Evolutionary conservation across 2,888 invertebrate species (phyloP), one percentile per base, ranked within the genome.

Genomic region (Agrilus mali): DNA sequence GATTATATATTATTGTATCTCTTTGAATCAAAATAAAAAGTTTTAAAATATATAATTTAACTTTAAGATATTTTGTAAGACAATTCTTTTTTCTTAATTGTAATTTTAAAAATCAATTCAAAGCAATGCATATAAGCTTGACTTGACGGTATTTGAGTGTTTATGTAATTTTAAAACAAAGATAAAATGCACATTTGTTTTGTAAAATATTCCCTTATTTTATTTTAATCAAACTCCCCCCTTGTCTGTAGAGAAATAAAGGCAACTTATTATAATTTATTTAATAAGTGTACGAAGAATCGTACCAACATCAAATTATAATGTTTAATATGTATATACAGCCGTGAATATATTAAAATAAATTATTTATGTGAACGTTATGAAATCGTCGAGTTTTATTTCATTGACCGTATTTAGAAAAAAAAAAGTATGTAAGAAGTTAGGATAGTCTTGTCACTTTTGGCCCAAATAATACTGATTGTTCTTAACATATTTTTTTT

Each of bases 251-350:
- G 36, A 36, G 20, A 36, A 36, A 36, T 15, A 36, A 36, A 17
- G n/a, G 20, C 16, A 12, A 36, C 15, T 36, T 36, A 16, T 17
- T 12, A 36, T 40, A 33, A 15, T 51, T 53, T 50, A 51, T 47
- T 53, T 57, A 65, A 63, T 64, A 63, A 62, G 61, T 61, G 64
- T 64, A 64, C 65, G 62, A 49, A 54, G 40, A 47, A 52, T 60
- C 62, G 65, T 62, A 66, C 64, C 61, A 66, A 66, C 66, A 66
- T 66, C 65, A 59, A 66, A 52, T 59, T 59, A 58, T 52, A 49
- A 47, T 32, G 43, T 51, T 43, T 55, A 58, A 55, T 59, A 60
- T 49, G 55, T 63, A 64, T 64, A 52, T 65, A 66, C 65, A 66
- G 63, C 63, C 60, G 63, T 55, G 48, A 43, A 47, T 47, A 47